Evolutionary conservation across 2,113 vertebrate genomes (phyloP), one percentile per base, ranked within the genome.

Genomic region (Halichoerus grypus): DNA sequence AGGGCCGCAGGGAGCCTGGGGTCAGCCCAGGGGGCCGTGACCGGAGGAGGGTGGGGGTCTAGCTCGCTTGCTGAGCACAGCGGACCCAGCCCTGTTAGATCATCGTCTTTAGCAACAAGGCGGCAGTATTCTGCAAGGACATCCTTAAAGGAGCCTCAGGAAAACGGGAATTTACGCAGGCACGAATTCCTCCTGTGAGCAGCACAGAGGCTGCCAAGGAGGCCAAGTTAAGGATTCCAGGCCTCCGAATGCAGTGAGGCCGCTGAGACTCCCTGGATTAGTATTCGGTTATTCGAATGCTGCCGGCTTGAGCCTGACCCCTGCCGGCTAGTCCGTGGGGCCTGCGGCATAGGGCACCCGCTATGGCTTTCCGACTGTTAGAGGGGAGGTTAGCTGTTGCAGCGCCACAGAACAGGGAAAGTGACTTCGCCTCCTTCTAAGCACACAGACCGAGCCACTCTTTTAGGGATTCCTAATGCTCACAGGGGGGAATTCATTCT

Each of bases 401-500:
- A 61, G 74, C 74, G 33, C 57, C 67, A 86, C 97, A 55, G 19
- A 69, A 80, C 9, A 10, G 94, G 97, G 97, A 7, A 5, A 80
- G 74, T 1, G 74, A 11, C 83, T 39, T 21, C 0, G 5, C 89
- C 96, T n/a, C 83, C 98, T 98, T 96, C 97, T 92, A 2, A 96
- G 97, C 96, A 31, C 1, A 79, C 94, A 90, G 98, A 51, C 76
- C 18, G 92, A 57, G 94, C 16, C 65, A 97, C 97, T 91, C 97
- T 90, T 96, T 99, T 99, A 99, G 89, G 99, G 99, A 95, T 98
- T 97, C 98, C 98, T 98, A 98, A 99, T 99, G 99, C 99, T 99
- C 98, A 99, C 99, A 97, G 99, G 99, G 97, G 99, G 99, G 39
- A 99, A 99, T 96, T 99, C 99, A 92, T 99, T 99, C 98, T 99